Conservation (phyloP, 2,888 invertebrate genomes). For the Epistrophe grossulariae region DNA sequence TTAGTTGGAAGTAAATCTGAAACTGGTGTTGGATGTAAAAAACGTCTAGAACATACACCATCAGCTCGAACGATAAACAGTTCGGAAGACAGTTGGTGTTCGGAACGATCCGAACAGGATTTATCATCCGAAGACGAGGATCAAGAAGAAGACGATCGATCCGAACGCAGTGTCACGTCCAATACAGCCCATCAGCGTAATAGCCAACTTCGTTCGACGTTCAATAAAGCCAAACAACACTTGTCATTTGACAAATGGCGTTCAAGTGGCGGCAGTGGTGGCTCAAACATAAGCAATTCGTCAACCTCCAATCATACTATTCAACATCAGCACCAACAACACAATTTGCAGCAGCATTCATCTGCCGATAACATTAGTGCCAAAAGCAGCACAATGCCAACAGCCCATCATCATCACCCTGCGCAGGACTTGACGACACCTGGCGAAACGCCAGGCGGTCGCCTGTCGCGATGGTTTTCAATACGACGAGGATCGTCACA, state of each 20-base stretch:
- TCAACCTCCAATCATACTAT: slow-evolving; percentile 67
- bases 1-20: slow-evolving; percentile 82
- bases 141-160: slow-evolving; percentile 78
- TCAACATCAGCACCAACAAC: slow-evolving; percentile 72
- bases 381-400: slow-evolving; percentile 77
- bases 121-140: slow-evolving; percentile 85
- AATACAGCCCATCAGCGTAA: slow-evolving; percentile 86
- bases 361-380: slow-evolving; percentile 73
- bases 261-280: slow-evolving; percentile 82
- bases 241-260: slow-evolving; percentile 91
- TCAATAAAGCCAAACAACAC: slow-evolving; percentile 92
- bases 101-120: slow-evolving; percentile 78
- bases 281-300: slow-evolving; percentile 79
- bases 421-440: slow-evolving; percentile 84
- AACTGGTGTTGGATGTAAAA: slow-evolving; percentile 76
- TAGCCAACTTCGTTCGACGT: slow-evolving; percentile 91
- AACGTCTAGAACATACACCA: slow-evolving; percentile 79
- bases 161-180: slow-evolving; percentile 80
- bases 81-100: slow-evolving; percentile 88
- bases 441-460: slow-evolving; percentile 90
- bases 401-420: slow-evolving; percentile 77
- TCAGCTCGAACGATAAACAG: slow-evolving; percentile 82
- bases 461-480: slow-evolving; percentile 95
- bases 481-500: slow-evolving; percentile 92
- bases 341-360: slow-evolving; percentile 80